phyloP scores from a whole-genome alignment of 1,140 invertebrate genomes.

The Physella acuta region DNA sequence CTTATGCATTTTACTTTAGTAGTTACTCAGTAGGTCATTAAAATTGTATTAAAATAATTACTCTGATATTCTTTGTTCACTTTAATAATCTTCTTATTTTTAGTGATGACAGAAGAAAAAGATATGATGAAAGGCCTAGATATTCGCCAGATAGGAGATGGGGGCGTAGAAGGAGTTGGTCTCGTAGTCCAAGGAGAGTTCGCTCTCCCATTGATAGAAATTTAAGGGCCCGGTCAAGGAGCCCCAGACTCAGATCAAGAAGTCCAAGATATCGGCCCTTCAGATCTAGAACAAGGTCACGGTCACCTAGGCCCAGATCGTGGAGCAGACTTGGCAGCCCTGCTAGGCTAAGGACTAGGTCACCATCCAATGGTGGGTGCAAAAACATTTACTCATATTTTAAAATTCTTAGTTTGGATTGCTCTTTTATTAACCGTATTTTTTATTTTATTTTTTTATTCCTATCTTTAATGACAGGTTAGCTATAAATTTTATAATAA shows the following conservation, averaged over 20 bases:
- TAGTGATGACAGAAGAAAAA: constrained; percentile 28
- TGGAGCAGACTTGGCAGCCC: constrained; percentile 31
- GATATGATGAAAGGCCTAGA: constrained; percentile 31
- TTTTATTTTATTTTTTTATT: not conserved
- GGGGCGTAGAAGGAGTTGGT: constrained; percentile 28
- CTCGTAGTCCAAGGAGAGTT: constrained; percentile 31
- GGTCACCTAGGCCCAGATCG: constrained; percentile 30
- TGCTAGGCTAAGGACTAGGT: not conserved
- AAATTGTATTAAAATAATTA: too few species aligned
- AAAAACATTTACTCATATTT: not conserved
- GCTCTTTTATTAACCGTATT: not conserved
- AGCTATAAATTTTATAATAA: too few species aligned
- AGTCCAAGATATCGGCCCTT: too few species aligned
- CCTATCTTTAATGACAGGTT: too few species aligned
- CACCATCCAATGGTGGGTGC: constrained; percentile 17
- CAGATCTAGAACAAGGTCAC: constrained; percentile 28
- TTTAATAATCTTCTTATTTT: too few species aligned
- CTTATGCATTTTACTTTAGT: too few species aligned
- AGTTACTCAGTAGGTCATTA: too few species aligned
- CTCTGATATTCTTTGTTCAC: too few species aligned
- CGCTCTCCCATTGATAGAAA: constrained; percentile 27
- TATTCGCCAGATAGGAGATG: constrained; percentile 30
- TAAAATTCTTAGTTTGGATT: not conserved
- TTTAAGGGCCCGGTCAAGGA: constrained; percentile 32
- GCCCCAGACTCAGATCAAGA: constrained; percentile 29